Conservation (phyloP, 2,797 vertebrate species). For the Chaetophractus vellerosus region DNA sequence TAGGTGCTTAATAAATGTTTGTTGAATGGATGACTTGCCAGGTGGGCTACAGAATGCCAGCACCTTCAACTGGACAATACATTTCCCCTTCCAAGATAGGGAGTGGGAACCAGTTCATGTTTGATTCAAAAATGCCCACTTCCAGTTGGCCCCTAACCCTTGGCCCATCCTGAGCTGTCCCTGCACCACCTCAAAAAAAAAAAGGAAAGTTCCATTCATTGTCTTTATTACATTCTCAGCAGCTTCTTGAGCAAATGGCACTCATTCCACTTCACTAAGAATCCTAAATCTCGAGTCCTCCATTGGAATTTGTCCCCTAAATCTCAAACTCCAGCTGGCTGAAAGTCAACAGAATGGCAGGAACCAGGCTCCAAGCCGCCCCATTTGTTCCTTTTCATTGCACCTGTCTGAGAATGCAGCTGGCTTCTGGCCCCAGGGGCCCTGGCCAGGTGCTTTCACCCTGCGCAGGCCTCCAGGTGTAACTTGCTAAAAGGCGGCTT, state of each 20-base stretch:
- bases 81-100: conserved; percentile 15
- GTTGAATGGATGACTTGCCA: not conserved
- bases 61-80: not conserved
- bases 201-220: not conserved
- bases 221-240: not conserved
- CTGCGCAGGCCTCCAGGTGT: not conserved
- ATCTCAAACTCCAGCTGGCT: not conserved
- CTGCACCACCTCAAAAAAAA: not conserved
- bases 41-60: not conserved
- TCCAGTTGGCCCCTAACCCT: not conserved
- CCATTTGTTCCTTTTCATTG: not conserved
- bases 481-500: not conserved
- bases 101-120: not conserved
- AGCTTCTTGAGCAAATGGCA: not conserved
- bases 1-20: not conserved
- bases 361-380: not conserved
- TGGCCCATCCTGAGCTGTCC: not conserved
- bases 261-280: not conserved
- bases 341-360: not conserved
- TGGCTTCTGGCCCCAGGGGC: not conserved
- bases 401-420: not conserved
- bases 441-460: not conserved
- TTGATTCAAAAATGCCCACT: conserved; percentile 8
- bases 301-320: not conserved
- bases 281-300: conserved; percentile 2